Evolutionary conservation across 37 sponge, comb jelly and placozoan genomes (phyloP), one percentile per base, ranked within the genome.

Genomic region (Axinella damicornis): DNA sequence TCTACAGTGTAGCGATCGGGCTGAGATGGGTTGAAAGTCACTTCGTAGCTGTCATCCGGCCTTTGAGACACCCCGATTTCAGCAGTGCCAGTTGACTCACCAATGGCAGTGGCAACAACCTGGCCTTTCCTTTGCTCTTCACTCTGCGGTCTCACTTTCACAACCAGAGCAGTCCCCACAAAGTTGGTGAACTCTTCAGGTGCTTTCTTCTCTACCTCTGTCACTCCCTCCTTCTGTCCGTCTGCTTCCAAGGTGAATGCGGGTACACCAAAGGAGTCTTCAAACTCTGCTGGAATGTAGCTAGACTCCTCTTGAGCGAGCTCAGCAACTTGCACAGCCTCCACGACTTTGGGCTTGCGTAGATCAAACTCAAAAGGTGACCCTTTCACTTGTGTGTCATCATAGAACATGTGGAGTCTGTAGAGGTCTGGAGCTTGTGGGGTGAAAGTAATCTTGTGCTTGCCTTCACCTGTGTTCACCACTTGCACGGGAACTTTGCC

Each of bases 1-100:
- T 57, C 36, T 41, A 91, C 54, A 16, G 33, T 80, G 77, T 93
- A 93, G 34, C 31, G 57, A 58, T 93, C 93, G 39, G 93, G 79
- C 53, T 85, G 18, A 0, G 32, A 15, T 33, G 95, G 89, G n/a
- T 73, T 84, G 66, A 91, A 91, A 22, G 15, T 25, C 6, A 93
- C 54, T 16, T 79, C 74, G 37, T 74, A 65, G n/a, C 22, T 69
- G n/a, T 74, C 79, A 27, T 58, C 80, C 0, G 53, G 67, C 25
- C 74, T 39, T 33, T 79, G 39, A 22, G 27, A 24, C 17, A 85
- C 37, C 4, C 22, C 40, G 27, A 80, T 31, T 46, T 56, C 33
- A 0, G 36, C 69, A 5, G 0, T 2, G 5, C 90, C 90, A 52
- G 59, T 58, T 32, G 39, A 73, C 20, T 89, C 80, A 17, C 94